Conservation (phyloP, 2,797 vertebrate genomes). For the Poecile montanus region DNA sequence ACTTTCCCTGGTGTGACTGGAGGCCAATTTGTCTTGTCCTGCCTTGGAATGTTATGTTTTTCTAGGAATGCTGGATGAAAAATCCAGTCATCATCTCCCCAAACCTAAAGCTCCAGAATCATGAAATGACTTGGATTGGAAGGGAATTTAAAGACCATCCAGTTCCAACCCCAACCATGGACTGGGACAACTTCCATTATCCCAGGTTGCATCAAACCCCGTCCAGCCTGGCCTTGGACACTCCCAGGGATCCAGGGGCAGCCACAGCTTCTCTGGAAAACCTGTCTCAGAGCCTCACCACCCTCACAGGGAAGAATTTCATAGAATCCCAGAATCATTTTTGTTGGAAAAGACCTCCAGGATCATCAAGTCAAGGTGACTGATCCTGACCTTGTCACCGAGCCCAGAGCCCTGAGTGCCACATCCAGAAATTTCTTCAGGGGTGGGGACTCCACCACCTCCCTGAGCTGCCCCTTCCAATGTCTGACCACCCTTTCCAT, state of each 20-base stretch:
- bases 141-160: not conserved
- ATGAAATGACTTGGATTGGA: not conserved
- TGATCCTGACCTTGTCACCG: not conserved
- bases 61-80: too few relatives aligned
- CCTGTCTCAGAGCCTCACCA: rapidly evolving
- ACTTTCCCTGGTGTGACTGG: too few relatives aligned
- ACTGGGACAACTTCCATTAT: rapidly evolving
- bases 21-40: too few relatives aligned
- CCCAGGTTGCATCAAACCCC: rapidly evolving
- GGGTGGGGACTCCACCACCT: not conserved
- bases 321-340: not conserved
- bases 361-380: not conserved
- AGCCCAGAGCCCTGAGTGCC: not conserved
- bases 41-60: too few relatives aligned
- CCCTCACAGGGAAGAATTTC: not conserved
- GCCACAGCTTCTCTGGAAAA: rapidly evolving
- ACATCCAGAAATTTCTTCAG: not conserved
- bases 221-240: rapidly evolving
- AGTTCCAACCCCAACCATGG: rapidly evolving
- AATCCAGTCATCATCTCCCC: too few relatives aligned
- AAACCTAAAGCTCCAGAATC: not conserved
- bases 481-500: not conserved
- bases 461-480: not conserved
- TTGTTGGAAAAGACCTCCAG: not conserved
- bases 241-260: not conserved